phyloP scores from a whole-genome alignment of 37 sponge, comb jelly and placozoan genomes.

The Tethya wilhelma region DNA sequence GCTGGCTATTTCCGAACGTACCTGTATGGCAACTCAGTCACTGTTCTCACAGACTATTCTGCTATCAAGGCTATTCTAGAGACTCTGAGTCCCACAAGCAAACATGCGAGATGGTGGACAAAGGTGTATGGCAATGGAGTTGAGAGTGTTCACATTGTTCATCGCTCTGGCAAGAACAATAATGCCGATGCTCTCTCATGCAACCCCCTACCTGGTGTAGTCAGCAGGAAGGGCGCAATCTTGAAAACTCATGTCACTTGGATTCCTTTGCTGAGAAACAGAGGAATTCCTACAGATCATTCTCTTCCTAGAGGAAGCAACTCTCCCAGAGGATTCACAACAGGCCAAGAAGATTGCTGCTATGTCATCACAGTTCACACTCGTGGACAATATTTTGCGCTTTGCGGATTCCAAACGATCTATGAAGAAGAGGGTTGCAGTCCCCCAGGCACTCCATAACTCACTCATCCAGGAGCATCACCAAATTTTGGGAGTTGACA shows the following conservation, averaged over 20 bases:
- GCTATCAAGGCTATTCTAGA: slow-evolving; percentile 69
- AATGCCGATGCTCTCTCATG: slow-evolving; percentile 47
- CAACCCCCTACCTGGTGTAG: no score
- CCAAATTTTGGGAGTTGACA: slow-evolving; percentile 55
- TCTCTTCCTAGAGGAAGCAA: slow-evolving; percentile 13
- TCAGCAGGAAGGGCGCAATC: neutral
- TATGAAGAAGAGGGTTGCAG: slow-evolving; percentile 14
- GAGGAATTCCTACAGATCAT: slow-evolving; percentile 26
- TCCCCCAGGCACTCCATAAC: neutral
- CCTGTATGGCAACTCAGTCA: slow-evolving; percentile 58
- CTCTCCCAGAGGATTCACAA: slow-evolving; percentile 21
- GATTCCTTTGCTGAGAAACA: slow-evolving; percentile 24
- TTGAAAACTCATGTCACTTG: neutral
- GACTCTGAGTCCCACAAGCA: slow-evolving; percentile 58
- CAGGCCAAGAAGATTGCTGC: slow-evolving; percentile 10
- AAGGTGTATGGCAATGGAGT: slow-evolving; percentile 60
- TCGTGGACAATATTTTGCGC: no score
- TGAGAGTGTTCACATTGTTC: no score
- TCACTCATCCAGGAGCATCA: slow-evolving; percentile 13
- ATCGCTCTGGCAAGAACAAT: no score
- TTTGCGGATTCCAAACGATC: no score
- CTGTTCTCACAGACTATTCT: slow-evolving; percentile 61
- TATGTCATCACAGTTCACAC: slow-evolving; percentile 3
- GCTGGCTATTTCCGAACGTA: slow-evolving; percentile 59
- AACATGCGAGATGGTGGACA: slow-evolving; percentile 73